A percentile compares a stretch with the other conserved stretches of the same genome.
phyloP scores from a whole-genome alignment of 2,113 vertebrate genomes.

The Prunella fulvescens region DNA sequence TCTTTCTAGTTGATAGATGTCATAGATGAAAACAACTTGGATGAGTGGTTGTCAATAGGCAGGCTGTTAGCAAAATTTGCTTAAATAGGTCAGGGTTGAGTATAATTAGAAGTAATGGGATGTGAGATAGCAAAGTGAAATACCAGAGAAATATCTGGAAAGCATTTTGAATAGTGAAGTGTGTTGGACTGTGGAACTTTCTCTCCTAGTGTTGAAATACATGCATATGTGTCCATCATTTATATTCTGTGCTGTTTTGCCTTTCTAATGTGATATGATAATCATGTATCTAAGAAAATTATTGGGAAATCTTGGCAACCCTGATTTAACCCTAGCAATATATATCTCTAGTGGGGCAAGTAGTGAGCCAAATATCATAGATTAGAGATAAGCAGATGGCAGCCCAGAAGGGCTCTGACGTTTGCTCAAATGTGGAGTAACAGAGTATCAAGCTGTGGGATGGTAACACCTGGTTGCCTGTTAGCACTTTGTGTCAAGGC shows the following conservation, averaged over 20 bases:
- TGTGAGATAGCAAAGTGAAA: not conserved
- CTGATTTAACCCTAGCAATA: not conserved
- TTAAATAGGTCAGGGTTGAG: not conserved
- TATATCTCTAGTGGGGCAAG: not conserved
- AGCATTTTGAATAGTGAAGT: not conserved
- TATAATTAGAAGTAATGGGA: constrained; percentile 34
- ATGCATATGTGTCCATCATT: constrained; percentile 29
- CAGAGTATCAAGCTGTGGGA: constrained; percentile 23
- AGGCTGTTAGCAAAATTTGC: not conserved
- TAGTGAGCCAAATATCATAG: constrained; percentile 8
- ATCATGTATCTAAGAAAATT: constrained; percentile 22
- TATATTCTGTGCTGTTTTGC: constrained; percentile 1
- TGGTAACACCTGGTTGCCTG: constrained; percentile 22
- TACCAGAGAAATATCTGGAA: not conserved
- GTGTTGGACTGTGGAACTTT: constrained; percentile 37
- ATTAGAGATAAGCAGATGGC: constrained; percentile 45
- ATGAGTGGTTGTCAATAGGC: not conserved
- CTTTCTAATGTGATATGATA: constrained; percentile 29
- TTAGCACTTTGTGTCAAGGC: constrained; percentile 34
- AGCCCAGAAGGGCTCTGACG: constrained; percentile 39
- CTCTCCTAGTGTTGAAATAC: not conserved
- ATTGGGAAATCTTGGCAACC: not conserved
- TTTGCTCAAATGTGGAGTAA: constrained; percentile 44
- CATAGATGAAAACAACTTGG: not conserved
- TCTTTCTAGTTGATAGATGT: not conserved